A percentile compares a stretch with the other conserved stretches of the same genome.
These are phyloP conservation scores for Ennomos fuscantarius DNA, from an alignment of 2,888 invertebrate genomes.

Conservation along the genomic window DNA sequence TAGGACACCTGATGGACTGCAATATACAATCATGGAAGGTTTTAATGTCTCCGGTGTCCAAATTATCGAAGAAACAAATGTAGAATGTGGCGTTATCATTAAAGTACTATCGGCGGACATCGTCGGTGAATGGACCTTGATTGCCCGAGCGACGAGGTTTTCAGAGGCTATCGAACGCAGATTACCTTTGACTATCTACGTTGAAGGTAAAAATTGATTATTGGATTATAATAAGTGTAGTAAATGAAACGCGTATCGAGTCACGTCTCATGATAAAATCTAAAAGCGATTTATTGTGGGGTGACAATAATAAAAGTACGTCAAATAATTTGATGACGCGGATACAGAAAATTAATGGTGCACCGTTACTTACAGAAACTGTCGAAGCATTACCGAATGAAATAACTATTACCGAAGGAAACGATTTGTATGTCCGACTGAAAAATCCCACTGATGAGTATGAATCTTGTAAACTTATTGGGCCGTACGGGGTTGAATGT, in stretches of 20 bases:
- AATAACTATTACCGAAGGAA: slow-evolving; percentile 54
- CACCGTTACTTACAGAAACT: slow-evolving; percentile 52
- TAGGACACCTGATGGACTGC: slow-evolving; percentile 54
- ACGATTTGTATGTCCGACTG: slow-evolving; percentile 60
- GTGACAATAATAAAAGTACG: slow-evolving; percentile 41
- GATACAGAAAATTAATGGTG: slow-evolving; percentile 32
- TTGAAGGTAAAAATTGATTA: slow-evolving; percentile 64
- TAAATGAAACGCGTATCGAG: slow-evolving; percentile 53
- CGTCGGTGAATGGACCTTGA: slow-evolving; percentile 66
- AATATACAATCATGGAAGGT: slow-evolving; percentile 51
- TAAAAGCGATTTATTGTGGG: slow-evolving; percentile 36
- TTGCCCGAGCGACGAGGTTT: slow-evolving; percentile 51
- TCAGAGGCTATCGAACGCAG: slow-evolving; percentile 57
- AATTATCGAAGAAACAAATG: slow-evolving; percentile 40
- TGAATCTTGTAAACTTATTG: slow-evolving; percentile 59
- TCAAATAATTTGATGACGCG: slow-evolving; percentile 12
- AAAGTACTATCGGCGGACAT: slow-evolving; percentile 49
- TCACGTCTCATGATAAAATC: slow-evolving; percentile 67
- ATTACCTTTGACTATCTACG: slow-evolving; percentile 57
- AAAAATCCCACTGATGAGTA: slow-evolving; percentile 46
- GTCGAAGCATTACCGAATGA: slow-evolving; percentile 51
- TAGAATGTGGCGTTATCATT: slow-evolving; percentile 59
- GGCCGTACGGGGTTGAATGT: slow-evolving; percentile 45
- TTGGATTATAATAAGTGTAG: slow-evolving; percentile 41
- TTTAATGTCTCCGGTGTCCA: slow-evolving; percentile 52